Evolutionary conservation across 2,888 invertebrate genomes (phyloP).

Genomic region (Melikaiella ostensackeni): DNA sequence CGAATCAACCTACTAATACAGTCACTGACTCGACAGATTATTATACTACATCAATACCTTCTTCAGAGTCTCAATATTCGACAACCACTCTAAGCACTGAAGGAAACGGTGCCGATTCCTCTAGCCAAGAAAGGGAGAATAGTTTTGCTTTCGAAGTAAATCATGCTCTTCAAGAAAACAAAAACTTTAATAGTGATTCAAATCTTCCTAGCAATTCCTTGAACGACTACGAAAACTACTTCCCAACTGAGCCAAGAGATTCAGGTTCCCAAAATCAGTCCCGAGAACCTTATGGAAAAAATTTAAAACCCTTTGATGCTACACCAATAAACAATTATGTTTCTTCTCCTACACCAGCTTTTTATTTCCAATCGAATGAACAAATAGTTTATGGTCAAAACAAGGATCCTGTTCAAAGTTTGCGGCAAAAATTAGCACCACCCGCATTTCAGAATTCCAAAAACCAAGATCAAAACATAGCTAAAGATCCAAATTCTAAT

Average conservation of each 20-base stretch:
- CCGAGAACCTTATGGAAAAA: conserved; percentile 78
- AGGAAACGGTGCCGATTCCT: conserved; percentile 50
- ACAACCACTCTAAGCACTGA: conserved; percentile 54
- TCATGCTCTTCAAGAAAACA: conserved; percentile 71
- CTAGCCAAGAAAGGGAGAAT: conserved; percentile 45
- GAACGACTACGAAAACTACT: conserved; percentile 69
- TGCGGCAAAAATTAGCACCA: conserved; percentile 54
- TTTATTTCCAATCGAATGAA: conserved; percentile 56
- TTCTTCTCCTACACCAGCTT: conserved; percentile 71
- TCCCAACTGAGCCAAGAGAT: conserved; percentile 67
- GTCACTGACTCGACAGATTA: conserved; percentile 57
- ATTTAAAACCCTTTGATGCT: conserved; percentile 78
- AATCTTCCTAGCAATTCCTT: conserved; percentile 51
- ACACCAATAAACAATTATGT: conserved; percentile 73
- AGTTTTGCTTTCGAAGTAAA: conserved; percentile 78
- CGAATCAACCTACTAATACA: conserved; percentile 58
- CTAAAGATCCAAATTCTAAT: not conserved
- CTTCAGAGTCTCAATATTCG: conserved; percentile 47
- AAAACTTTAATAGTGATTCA: conserved; percentile 55
- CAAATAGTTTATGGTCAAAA: conserved; percentile 48
- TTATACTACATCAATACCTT: conserved; percentile 55
- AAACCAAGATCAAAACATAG: not conserved
- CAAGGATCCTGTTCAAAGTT: conserved; percentile 35
- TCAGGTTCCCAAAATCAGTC: conserved; percentile 78
- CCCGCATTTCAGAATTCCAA: conserved; percentile 46